Evolutionary conservation across 2,113 vertebrate species (phyloP), one percentile per base, ranked within the genome.

Genomic region (Equus quagga): DNA sequence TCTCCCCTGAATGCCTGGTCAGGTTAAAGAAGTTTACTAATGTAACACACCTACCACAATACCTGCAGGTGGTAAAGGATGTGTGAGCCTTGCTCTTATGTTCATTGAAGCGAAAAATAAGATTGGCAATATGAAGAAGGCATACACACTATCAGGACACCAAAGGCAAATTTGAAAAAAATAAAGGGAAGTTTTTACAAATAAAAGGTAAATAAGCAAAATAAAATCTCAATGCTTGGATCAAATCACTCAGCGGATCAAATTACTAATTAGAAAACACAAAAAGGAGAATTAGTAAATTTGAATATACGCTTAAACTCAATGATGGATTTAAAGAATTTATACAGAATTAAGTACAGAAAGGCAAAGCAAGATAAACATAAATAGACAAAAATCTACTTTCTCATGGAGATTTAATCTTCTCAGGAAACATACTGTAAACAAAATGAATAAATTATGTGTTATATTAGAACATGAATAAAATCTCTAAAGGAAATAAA

Each of bases 1-100:
- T 21, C 46, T 58, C 17, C 85, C 3, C 19, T 0, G 0, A 62
- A 19, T 58, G 7, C 79, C 18, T 2, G 41, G 12, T 51, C 18
- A 64, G 3, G 46, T 84, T 91, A 60, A 31, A 18, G 33, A 56
- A 9, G 8, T 58, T 31, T 91, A 31, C 41, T 23, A 49, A 80
- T 10, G 6, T 70, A 79, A 62, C 31, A 88, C 12, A 36, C 13
- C 24, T 51, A 28, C 41, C 46, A 72, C 33, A 44, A 8, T 41
- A n/a, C 3, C 12, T 44, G 26, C 6, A 28, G 1, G 21, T 24
- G 9, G 19, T 60, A 62, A 65, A 82, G 64, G 75, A 54, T 62
- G 3, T 0, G 0, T 28, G 73, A 49, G 15, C 69, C 24, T 51
- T 95, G 5, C 15, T 60, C 33, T 51, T 91, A 91, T 49, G 24